phyloP scores from a whole-genome alignment of 1,140 invertebrate genomes.

The Drosophila nigromelanica region DNA sequence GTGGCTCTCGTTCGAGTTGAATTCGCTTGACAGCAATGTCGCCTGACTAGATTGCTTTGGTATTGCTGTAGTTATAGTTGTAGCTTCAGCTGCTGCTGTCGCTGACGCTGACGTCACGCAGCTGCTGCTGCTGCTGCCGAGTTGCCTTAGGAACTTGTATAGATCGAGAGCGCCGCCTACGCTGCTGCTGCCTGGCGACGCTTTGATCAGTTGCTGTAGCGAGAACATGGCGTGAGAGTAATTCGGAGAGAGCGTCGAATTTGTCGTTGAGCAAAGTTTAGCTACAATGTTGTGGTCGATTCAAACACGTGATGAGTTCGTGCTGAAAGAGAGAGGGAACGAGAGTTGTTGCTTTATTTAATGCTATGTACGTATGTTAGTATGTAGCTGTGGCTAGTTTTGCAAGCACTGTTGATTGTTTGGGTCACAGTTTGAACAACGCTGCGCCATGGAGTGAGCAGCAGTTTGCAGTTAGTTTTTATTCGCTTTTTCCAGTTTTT shows the following conservation, averaged over 20 bases:
- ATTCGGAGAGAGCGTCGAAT: slow-evolving; percentile 8
- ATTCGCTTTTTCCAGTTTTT: slow-evolving; percentile 9
- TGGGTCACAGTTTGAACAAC: slow-evolving; percentile 5
- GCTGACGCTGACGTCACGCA: slow-evolving; percentile 54
- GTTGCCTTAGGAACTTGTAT: slow-evolving; percentile 44
- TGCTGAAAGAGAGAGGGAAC: slow-evolving; percentile 17
- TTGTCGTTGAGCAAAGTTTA: slow-evolving; percentile 8
- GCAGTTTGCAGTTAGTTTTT: neutral
- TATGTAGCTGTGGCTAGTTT: slow-evolving; percentile 29
- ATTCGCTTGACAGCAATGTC: slow-evolving; percentile 40
- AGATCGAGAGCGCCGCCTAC: slow-evolving; percentile 34
- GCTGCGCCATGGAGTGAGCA: neutral
- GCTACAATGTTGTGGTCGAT: slow-evolving; percentile 54
- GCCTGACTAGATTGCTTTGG: slow-evolving; percentile 68
- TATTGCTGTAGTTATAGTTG: slow-evolving; percentile 46
- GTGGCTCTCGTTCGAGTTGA: slow-evolving; percentile 56
- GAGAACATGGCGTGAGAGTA: slow-evolving; percentile 61
- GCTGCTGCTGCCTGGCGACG: slow-evolving; percentile 33
- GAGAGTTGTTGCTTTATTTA: slow-evolving; percentile 32
- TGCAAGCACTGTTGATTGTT: neutral
- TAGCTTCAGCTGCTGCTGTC: slow-evolving; percentile 21
- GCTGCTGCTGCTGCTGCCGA: slow-evolving; percentile 28
- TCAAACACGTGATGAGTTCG: slow-evolving; percentile 59
- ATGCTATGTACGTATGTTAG: slow-evolving; percentile 7
- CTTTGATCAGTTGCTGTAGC: slow-evolving; percentile 76